These are phyloP conservation scores for Abramis brama DNA, from an alignment of 2,113 vertebrate genomes.

Conservation along the genomic window DNA sequence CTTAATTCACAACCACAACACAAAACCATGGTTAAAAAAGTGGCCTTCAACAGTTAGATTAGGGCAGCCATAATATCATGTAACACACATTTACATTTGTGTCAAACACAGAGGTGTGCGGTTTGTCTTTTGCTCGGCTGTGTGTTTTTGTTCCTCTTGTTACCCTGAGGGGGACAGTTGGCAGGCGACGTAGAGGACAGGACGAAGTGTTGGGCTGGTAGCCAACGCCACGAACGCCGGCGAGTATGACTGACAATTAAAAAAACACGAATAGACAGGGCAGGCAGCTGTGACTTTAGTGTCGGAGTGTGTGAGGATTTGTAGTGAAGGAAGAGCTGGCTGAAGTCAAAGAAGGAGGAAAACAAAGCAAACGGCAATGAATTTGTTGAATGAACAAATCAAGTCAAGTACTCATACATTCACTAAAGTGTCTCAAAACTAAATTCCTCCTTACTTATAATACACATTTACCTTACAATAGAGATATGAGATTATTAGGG, in stretches of 20 bases:
- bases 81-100: slow-evolving; percentile 40
- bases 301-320: slow-evolving; percentile 20
- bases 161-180: slow-evolving; percentile 42
- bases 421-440: neutral
- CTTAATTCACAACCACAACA: neutral
- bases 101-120: slow-evolving; percentile 39
- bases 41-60: neutral
- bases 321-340: neutral
- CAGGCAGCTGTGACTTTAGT: slow-evolving; percentile 35
- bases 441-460: neutral
- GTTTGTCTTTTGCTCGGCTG: slow-evolving; percentile 32
- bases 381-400: neutral
- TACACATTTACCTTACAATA: neutral
- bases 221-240: slow-evolving; percentile 22
- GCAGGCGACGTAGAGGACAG: slow-evolving; percentile 40
- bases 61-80: slow-evolving; percentile 21
- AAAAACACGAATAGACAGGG: slow-evolving; percentile 47
- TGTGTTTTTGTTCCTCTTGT: slow-evolving; percentile 32
- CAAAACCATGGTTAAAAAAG: neutral
- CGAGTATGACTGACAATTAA: slow-evolving; percentile 48
- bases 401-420: neutral
- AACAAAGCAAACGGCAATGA: slow-evolving; percentile 8
- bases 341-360: neutral
- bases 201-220: slow-evolving; percentile 27
- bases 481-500: neutral